Conservation (phyloP, 1,140 invertebrate species). For the Drosophila punjabiensis region DNA sequence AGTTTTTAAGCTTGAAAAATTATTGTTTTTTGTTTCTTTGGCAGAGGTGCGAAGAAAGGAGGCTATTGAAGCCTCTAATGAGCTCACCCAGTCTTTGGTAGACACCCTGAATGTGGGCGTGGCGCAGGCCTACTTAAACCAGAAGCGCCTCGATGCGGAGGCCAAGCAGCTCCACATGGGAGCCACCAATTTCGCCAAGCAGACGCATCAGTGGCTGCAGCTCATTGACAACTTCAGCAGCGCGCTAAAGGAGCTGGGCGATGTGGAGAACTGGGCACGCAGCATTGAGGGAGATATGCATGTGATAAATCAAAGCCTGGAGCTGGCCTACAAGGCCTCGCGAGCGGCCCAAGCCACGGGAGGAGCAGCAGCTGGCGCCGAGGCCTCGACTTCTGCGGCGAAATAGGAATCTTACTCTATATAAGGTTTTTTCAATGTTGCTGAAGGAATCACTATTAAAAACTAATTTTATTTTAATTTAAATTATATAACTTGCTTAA, state of each 20-base stretch:
- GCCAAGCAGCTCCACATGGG: conserved; percentile 98
- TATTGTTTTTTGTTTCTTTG: background rate
- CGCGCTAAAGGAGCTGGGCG: conserved; percentile 98
- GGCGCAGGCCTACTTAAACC: conserved; percentile 98
- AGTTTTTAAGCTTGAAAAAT: background rate
- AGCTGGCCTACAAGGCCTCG: conserved; percentile 97
- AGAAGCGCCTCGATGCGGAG: conserved; percentile 98
- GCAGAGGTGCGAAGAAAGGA: conserved; percentile 91
- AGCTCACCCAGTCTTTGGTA: conserved; percentile 96
- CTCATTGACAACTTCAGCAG: conserved; percentile 98
- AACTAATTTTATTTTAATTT: background rate
- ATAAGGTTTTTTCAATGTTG: background rate
- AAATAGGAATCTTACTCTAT: conserved; percentile 5
- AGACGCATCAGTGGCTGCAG: conserved; percentile 97
- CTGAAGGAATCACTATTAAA: background rate
- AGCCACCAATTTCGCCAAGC: conserved; percentile 97
- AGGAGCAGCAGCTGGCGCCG: background rate
- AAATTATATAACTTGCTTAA: background rate
- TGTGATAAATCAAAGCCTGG: conserved; percentile 95
- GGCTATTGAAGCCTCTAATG: conserved; percentile 95
- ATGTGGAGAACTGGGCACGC: conserved; percentile 99
- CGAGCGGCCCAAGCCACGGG: conserved; percentile 74
- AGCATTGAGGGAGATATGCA: conserved; percentile 99
- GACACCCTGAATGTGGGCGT: conserved; percentile 99
- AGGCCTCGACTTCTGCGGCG: conserved; percentile 12